These are phyloP conservation scores for Dugesia japonica DNA, from an alignment of 2,888 invertebrate species.

Conservation along the genomic window DNA sequence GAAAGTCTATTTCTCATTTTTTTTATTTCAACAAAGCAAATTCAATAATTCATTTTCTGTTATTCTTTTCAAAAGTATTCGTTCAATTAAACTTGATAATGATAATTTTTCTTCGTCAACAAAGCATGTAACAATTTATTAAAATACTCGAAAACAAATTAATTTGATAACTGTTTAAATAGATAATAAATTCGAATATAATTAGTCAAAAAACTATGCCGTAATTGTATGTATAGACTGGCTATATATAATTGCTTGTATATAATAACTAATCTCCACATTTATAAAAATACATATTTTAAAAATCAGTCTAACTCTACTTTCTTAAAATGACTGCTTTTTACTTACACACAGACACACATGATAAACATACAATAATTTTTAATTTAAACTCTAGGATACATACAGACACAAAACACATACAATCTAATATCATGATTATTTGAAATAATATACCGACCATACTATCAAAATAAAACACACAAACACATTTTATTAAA, in stretches of 20 bases:
- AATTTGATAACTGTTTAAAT: conserved; percentile 20
- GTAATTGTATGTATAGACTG: conserved; percentile 13
- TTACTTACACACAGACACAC: neutral
- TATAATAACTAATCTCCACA: conserved; percentile 16
- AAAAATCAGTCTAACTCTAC: conserved; percentile 17
- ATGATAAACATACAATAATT: neutral
- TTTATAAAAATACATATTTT: conserved; percentile 15
- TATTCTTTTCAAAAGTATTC: too few species aligned
- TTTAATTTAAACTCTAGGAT: too few species aligned
- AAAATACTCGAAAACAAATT: conserved; percentile 3
- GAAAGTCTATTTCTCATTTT: neutral
- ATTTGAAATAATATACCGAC: conserved; percentile 1
- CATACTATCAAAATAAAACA: conserved; percentile 10
- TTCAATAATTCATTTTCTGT: neutral
- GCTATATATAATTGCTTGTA: neutral
- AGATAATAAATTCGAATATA: conserved; percentile 20
- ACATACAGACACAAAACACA: conserved; percentile 6
- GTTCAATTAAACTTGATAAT: neutral
- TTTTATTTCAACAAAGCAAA: neutral
- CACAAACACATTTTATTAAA: conserved; percentile 20
- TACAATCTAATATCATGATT: neutral
- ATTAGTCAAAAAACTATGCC: conserved; percentile 11
- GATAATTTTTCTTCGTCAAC: neutral
- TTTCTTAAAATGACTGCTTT: conserved; percentile 20
- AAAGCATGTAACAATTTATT: neutral